Evolutionary conservation across 2,113 vertebrate genomes (phyloP).

Genomic region (Poeciliopsis retropinna): DNA sequence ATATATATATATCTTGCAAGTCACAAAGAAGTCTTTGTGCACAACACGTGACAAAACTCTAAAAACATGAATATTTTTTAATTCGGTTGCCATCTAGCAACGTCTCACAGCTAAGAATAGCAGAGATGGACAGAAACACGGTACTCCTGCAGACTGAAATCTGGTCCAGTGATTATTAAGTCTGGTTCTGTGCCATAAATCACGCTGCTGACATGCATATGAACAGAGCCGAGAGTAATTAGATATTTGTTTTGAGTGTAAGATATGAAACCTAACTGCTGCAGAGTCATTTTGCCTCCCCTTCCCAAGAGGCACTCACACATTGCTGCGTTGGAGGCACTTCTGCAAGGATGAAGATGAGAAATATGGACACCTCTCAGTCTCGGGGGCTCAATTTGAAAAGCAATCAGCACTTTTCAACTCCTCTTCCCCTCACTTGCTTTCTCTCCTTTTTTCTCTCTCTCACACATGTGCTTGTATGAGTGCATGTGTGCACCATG

Average conservation of each 20-base stretch:
- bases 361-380: conserved; percentile 35
- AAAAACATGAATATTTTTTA: neutral
- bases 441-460: conserved; percentile 4
- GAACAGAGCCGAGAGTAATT: conserved; percentile 34
- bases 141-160: conserved; percentile 39
- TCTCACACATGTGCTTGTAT: conserved; percentile 2
- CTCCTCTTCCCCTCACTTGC: conserved; percentile 23
- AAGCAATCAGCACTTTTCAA: conserved; percentile 38
- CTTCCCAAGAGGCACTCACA: conserved; percentile 3
- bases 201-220: conserved; percentile 33
- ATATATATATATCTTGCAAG: too few relatives aligned
- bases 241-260: conserved; percentile 46
- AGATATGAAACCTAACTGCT: conserved; percentile 40
- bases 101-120: conserved; percentile 32
- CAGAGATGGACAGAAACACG: conserved; percentile 11
- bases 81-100: neutral
- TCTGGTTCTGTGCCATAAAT: conserved; percentile 53
- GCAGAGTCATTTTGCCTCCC: conserved; percentile 27
- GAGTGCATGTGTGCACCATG: conserved; percentile 51
- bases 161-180: conserved; percentile 35
- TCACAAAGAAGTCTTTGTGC: neutral
- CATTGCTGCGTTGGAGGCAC: neutral
- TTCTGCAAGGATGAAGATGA: conserved; percentile 18
- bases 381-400: conserved; percentile 34
- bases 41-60: neutral